Evolutionary conservation across 2,888 invertebrate genomes (phyloP).

Genomic region (Sminthurinus aureus): DNA sequence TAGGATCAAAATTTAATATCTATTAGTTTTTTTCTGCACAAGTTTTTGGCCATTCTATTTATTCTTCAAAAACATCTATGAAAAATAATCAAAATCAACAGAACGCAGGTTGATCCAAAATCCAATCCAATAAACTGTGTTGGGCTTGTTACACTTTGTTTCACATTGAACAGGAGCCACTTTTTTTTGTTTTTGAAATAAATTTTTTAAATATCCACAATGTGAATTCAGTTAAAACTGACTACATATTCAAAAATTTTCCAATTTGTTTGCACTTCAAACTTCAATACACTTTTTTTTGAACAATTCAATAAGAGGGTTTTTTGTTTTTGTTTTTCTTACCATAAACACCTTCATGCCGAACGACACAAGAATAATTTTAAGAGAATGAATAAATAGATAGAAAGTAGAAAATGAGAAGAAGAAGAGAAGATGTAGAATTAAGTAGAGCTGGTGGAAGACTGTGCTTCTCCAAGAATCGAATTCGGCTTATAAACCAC

Average conservation of each 20-base stretch:
- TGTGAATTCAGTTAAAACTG: background rate
- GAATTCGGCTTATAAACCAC: constrained; percentile 40
- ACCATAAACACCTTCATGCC: constrained; percentile 40
- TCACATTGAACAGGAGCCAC: background rate
- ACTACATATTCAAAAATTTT: background rate
- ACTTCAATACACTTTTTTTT: background rate
- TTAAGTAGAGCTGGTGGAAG: constrained; percentile 39
- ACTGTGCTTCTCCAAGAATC: constrained; percentile 29
- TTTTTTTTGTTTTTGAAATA: background rate
- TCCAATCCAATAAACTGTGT: no score
- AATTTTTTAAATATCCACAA: background rate
- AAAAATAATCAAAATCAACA: no score
- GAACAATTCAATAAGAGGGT: background rate
- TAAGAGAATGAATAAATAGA: constrained; percentile 29
- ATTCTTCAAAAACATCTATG: no score
- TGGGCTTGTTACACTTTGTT: background rate
- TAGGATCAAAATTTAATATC: no score
- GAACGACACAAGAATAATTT: constrained; percentile 5
- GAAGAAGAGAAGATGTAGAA: constrained; percentile 43
- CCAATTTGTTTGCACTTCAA: background rate
- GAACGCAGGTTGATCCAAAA: no score
- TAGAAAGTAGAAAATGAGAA: constrained; percentile 28
- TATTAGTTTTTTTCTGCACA: no score
- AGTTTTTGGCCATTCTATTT: no score
- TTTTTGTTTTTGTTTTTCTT: constrained; percentile 19